Percentiles rank a stretch among this genome's conserved stretches.
Evolutionary conservation across 2,888 invertebrate genomes (phyloP).

Genomic region (Neoitamus cyanurus): DNA sequence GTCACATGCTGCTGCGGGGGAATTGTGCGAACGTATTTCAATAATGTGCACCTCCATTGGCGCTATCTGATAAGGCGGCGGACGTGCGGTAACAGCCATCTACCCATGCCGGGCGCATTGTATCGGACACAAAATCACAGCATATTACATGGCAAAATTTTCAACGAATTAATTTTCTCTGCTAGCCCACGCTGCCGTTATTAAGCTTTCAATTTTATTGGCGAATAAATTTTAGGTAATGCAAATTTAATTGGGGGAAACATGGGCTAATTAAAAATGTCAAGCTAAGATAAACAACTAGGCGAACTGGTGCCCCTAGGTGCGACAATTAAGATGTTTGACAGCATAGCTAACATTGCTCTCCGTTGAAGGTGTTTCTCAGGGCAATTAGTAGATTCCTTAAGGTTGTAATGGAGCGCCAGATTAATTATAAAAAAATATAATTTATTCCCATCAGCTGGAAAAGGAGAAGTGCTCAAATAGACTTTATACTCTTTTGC

Average conservation of each 20-base stretch:
- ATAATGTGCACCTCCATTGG: not conserved
- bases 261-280: constrained; percentile 12
- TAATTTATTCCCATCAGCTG: not conserved
- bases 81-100: not conserved
- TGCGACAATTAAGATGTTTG: not conserved
- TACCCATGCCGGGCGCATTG: not conserved
- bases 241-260: constrained; percentile 41
- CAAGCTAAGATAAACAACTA: not conserved
- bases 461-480: not conserved
- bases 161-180: constrained; percentile 21
- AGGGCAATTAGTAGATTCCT: not conserved
- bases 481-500: no score
- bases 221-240: constrained; percentile 44
- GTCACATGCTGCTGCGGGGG: constrained; percentile 8
- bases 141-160: not conserved
- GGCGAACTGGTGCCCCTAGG: not conserved
- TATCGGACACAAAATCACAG: not conserved
- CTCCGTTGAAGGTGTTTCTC: not conserved
- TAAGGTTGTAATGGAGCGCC: not conserved
- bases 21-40: constrained; percentile 36
- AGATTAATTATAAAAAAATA: not conserved
- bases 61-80: constrained; percentile 24
- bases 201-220: constrained; percentile 40
- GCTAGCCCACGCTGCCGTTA: constrained; percentile 15
- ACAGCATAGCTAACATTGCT: not conserved